Base-by-base conservation (phyloP, 2,113 vertebrate genomes). In the Toxotes jaculatrix region DNA sequence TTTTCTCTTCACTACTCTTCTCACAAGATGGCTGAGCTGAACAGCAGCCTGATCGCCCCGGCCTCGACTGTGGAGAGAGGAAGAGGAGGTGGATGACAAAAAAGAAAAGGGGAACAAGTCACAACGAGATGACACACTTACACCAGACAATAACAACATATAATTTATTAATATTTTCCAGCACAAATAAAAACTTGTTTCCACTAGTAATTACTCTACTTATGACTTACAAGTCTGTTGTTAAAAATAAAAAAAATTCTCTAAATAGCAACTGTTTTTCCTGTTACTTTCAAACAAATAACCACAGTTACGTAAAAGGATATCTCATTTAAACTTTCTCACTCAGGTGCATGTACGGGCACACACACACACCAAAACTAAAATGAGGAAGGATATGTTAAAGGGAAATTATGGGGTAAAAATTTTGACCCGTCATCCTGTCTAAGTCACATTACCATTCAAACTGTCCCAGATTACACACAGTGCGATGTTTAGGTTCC, bases 1-100 rank as follows among this genome's bases (percentile, higher is more conserved):
- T 69, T 34, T 66, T 92, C 27, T 88, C 89, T 13, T 91, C 82
- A 3, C 61, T 83, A 64, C 36, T 84, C 77, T 91, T 93, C 34
- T 84, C 74, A 59, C 82, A 84, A 12, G 7, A 43, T 0, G 89
- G 17, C 72, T 80, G 68, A 7, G 93, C 65, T 27, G 82, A 76
- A 78, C 86, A 83, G 56, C 89, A 88, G 43, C 55, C 63, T 19
- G 84, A 34, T 0, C 61, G 27, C 27, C 27, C 77, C 23, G 34
- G 80, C 63, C 67, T 82, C 47, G 87, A 45, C 94, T 94, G 83
- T 3, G 34, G 66, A 45, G 7, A 3, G 56, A 49, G 42, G 12
- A 51, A 14, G 68, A 47, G 7, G 40, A 42, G 4, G 49, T 21
- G 36, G 32, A 72, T 55, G n/a, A 75, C 5, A 62, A 40, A 66